Conservation (phyloP, 2,113 vertebrate genomes). For the Corythornis vintsioides region DNA sequence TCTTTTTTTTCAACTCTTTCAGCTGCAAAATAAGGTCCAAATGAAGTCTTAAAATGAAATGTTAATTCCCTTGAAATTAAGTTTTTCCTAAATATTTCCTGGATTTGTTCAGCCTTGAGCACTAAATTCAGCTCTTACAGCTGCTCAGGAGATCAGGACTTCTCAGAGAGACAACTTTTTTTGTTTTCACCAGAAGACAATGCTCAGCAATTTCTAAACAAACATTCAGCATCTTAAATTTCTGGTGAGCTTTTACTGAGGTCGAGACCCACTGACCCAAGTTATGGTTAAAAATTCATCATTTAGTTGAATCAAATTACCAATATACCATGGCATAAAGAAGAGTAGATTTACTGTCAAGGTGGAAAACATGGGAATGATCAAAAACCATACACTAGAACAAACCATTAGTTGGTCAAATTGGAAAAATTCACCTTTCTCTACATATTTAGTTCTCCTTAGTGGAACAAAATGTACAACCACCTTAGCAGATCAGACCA, state of each 20-base stretch:
- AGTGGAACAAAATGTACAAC: not conserved
- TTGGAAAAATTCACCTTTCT: not conserved
- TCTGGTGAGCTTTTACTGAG: not conserved
- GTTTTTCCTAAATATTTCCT: not conserved
- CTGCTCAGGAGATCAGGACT: not conserved
- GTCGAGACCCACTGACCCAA: not conserved
- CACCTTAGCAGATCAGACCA: not conserved
- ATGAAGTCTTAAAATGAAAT: not conserved
- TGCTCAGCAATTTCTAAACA: not conserved
- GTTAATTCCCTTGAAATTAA: not conserved
- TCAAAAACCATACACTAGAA: not conserved
- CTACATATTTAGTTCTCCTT: not conserved
- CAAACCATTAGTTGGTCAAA: not conserved
- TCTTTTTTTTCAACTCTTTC: not conserved
- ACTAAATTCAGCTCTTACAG: not conserved
- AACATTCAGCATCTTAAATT: not conserved
- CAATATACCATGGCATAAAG: rapidly evolving
- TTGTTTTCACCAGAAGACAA: not conserved
- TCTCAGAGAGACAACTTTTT: not conserved
- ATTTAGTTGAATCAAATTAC: not conserved
- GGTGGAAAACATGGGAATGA: rapidly evolving
- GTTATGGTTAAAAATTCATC: not conserved
- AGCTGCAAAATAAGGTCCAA: not conserved
- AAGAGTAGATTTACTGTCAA: not conserved
- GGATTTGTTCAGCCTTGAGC: not conserved